A percentile compares a stretch with the other conserved stretches of the same genome.
These are phyloP conservation scores for Zonitis immaculata DNA, from an alignment of 2,888 invertebrate species.

Conservation along the genomic window DNA sequence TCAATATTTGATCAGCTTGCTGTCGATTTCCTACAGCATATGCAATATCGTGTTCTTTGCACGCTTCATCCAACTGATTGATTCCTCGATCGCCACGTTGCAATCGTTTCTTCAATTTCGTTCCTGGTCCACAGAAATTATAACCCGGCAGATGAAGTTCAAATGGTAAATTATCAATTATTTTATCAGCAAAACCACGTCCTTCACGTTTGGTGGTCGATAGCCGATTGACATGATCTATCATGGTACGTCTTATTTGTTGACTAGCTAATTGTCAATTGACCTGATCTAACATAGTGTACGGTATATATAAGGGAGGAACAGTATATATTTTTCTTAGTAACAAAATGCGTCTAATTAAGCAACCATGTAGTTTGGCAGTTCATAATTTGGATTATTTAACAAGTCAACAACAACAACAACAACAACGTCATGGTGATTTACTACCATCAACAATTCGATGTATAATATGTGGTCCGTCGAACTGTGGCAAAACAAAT, in stretches of 20 bases:
- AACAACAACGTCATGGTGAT: conserved; percentile 3
- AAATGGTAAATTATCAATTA: conserved; percentile 28
- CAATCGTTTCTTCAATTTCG: conserved; percentile 25
- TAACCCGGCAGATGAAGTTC: conserved; percentile 27
- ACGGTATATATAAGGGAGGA: too few species aligned
- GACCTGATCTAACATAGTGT: too few species aligned
- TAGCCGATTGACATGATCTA: neutral
- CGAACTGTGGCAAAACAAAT: conserved; percentile 42
- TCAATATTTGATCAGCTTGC: conserved; percentile 37
- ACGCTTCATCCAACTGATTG: conserved; percentile 36
- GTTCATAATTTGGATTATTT: neutral
- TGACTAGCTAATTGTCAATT: too few species aligned
- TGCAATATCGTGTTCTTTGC: conserved; percentile 38
- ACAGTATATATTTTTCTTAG: too few species aligned
- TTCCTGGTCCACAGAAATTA: conserved; percentile 23
- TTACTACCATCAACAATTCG: neutral
- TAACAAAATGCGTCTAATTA: neutral
- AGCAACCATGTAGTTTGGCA: neutral
- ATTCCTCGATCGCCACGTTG: conserved; percentile 33
- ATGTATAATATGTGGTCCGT: conserved; percentile 8
- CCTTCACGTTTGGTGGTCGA: conserved; percentile 4
- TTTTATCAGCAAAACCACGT: conserved; percentile 20
- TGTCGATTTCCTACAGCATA: conserved; percentile 32
- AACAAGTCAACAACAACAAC: neutral
- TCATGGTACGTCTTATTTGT: too few species aligned